phyloP scores from a whole-genome alignment of 2,113 vertebrate genomes.

The Eptatretus burgeri region DNA sequence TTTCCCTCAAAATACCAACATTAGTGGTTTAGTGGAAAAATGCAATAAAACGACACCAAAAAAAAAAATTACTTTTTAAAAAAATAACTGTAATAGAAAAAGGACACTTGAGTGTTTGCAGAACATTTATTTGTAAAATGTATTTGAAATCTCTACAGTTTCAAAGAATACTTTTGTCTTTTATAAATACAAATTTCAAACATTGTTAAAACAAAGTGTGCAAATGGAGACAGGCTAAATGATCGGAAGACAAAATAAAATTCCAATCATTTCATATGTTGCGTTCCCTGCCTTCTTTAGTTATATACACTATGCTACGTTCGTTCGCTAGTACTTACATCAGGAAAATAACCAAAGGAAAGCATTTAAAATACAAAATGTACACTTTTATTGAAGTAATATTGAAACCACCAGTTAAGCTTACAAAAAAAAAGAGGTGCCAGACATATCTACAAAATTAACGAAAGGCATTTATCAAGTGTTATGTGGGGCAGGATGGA shows the following conservation, averaged over 20 bases:
- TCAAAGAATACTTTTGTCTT: slow-evolving; percentile 4
- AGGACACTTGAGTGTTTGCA: neutral
- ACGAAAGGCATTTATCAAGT: neutral
- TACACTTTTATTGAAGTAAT: neutral
- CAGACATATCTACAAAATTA: neutral
- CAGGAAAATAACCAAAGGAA: slow-evolving; percentile 2
- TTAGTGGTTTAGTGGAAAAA: no score
- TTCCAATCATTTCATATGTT: neutral
- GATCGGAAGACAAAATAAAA: slow-evolving; percentile 1
- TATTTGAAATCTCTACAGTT: slow-evolving; percentile 4
- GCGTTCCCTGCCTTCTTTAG: neutral
- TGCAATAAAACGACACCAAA: no score
- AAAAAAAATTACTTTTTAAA: no score
- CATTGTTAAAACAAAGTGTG: neutral
- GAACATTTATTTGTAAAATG: slow-evolving; percentile 3
- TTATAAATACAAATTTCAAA: slow-evolving; percentile 7
- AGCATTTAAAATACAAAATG: slow-evolving; percentile 6
- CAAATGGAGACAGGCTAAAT: neutral
- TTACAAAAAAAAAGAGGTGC: neutral
- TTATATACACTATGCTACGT: neutral
- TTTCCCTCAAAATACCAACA: no score
- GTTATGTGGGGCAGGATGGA: neutral
- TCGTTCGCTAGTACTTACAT: slow-evolving; percentile 2
- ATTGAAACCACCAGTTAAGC: neutral
- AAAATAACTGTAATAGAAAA: neutral